Conservation (phyloP, 2,888 invertebrate genomes). For the Schizotus pectinicornis region DNA sequence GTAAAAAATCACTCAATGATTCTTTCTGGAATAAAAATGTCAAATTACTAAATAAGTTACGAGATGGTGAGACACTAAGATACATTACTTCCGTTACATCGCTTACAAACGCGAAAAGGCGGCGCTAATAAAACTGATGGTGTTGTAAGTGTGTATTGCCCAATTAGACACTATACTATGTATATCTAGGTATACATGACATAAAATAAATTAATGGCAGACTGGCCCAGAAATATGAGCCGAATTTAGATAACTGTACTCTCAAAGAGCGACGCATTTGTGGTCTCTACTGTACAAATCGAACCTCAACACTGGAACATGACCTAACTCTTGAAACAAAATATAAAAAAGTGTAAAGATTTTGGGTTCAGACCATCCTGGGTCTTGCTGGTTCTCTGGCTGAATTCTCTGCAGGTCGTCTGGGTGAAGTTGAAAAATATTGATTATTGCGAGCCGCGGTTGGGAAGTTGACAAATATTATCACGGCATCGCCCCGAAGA, state of each 20-base stretch:
- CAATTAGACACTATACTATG: conserved; percentile 19
- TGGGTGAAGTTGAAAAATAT: too few relatives aligned
- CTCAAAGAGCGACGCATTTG: conserved; percentile 7
- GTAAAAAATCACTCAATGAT: neutral
- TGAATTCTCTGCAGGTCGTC: too few relatives aligned
- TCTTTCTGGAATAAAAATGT: neutral
- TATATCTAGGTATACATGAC: too few relatives aligned
- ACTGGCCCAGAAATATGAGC: conserved; percentile 15
- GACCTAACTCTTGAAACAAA: too few relatives aligned
- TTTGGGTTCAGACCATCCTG: too few relatives aligned
- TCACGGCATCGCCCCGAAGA: conserved; percentile 9
- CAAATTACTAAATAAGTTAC: neutral
- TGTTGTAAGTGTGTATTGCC: conserved; percentile 15
- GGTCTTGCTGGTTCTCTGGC: too few relatives aligned
- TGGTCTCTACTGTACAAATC: too few relatives aligned
- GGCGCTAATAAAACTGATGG: conserved; percentile 16
- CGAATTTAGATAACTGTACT: conserved; percentile 28
- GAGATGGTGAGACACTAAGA: neutral
- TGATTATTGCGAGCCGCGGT: too few relatives aligned
- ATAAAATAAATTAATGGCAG: conserved; percentile 22
- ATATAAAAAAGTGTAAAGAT: too few relatives aligned
- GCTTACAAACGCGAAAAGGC: neutral
- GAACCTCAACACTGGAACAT: too few relatives aligned
- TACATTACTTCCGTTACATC: too few relatives aligned
- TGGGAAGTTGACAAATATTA: conserved; percentile 17